Evolutionary conservation across 2,113 vertebrate species (phyloP).

Genomic region (Scopus umbretta): DNA sequence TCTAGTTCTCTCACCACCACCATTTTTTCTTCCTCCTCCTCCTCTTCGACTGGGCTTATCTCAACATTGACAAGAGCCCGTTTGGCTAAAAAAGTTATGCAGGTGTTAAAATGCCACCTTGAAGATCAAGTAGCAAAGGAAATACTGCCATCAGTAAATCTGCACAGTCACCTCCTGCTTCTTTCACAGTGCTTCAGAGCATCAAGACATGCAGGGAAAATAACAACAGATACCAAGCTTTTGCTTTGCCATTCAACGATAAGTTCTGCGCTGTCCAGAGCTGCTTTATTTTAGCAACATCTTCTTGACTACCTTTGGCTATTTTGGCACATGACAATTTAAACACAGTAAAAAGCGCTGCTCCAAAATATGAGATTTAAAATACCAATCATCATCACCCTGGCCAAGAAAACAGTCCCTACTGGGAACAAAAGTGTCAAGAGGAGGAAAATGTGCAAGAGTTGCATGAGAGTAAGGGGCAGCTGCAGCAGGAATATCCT

Average conservation of each 20-base stretch:
- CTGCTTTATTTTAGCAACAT: neutral
- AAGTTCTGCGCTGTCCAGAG: neutral
- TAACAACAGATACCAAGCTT: neutral
- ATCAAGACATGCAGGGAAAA: neutral
- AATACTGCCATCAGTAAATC: neutral
- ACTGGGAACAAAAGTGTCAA: neutral
- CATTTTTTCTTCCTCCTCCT: conserved; percentile 7
- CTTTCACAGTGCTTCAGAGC: neutral
- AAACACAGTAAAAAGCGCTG: neutral
- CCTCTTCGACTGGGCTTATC: conserved; percentile 43
- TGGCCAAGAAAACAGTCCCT: neutral
- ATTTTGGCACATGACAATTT: neutral
- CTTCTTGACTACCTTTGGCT: neutral
- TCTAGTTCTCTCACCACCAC: conserved; percentile 32
- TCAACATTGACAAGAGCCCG: conserved; percentile 33
- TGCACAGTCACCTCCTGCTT: neutral
- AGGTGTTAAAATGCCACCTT: conserved; percentile 29
- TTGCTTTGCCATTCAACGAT: neutral
- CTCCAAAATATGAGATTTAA: neutral
- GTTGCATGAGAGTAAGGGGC: neutral
- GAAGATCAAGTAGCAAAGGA: neutral
- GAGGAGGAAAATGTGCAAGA: neutral
- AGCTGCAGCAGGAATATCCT: neutral
- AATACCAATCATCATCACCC: neutral
- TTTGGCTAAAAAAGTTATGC: conserved; percentile 48